Percentiles rank a stretch among this genome's conserved stretches.
phyloP scores from a whole-genome alignment of 1,140 invertebrate species.

The Hycleus cichorii region DNA sequence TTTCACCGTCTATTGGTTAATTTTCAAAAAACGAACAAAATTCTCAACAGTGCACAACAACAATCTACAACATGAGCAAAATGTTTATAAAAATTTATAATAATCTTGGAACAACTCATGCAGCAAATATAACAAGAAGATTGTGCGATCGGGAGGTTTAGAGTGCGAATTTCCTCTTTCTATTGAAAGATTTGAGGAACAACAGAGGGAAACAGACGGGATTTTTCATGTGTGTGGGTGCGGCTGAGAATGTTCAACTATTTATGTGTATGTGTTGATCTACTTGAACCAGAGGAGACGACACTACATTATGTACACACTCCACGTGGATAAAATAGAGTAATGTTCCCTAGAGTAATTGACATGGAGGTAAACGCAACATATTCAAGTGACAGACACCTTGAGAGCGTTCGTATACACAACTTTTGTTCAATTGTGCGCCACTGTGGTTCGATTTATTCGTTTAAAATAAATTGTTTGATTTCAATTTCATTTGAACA shows the following conservation, averaged over 20 bases:
- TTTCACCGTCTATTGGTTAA: neutral
- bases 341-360: slow-evolving; percentile 44
- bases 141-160: too few species aligned
- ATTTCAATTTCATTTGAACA: neutral
- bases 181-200: slow-evolving; percentile 27
- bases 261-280: neutral
- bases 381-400: slow-evolving; percentile 28
- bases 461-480: too few species aligned
- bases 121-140: slow-evolving; percentile 17
- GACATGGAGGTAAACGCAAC: slow-evolving; percentile 43
- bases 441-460: neutral
- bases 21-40: neutral
- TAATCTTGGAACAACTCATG: slow-evolving; percentile 30
- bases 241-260: neutral
- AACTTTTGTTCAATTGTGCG: slow-evolving; percentile 10
- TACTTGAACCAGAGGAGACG: slow-evolving; percentile 16
- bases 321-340: slow-evolving; percentile 38
- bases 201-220: slow-evolving; percentile 1
- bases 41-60: slow-evolving; percentile 36
- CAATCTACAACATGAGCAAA: slow-evolving; percentile 40
- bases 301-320: slow-evolving; percentile 33
- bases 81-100: slow-evolving; percentile 31
- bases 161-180: neutral
- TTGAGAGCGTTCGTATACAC: slow-evolving; percentile 4
- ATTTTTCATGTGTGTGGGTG: slow-evolving; percentile 1